Percentiles rank a stretch among this genome's conserved stretches.
These are phyloP conservation scores for Philaenus spumarius DNA, from an alignment of 1,140 invertebrate genomes.

Conservation along the genomic window DNA sequence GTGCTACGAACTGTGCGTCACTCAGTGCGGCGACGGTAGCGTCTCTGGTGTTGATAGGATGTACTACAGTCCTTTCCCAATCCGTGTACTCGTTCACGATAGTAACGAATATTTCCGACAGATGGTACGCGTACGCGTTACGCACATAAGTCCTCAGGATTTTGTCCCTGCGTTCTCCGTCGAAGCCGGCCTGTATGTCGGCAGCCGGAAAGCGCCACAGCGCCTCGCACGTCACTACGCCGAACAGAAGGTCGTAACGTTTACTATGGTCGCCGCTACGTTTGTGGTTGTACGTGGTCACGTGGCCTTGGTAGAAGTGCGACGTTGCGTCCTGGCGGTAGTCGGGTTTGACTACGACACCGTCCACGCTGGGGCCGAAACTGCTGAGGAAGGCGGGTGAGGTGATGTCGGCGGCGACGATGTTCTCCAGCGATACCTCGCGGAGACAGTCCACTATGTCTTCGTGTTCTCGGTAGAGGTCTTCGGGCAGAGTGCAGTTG, in stretches of 20 bases:
- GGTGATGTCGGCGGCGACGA: slow-evolving; percentile 69
- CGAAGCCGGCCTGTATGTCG: slow-evolving; percentile 49
- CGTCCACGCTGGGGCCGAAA: slow-evolving; percentile 76
- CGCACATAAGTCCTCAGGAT: slow-evolving; percentile 78
- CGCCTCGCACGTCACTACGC: slow-evolving; percentile 30
- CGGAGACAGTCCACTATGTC: slow-evolving; percentile 70
- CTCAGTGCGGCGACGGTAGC: slow-evolving; percentile 85
- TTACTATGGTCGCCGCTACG: slow-evolving; percentile 24
- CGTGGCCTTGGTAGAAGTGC: slow-evolving; percentile 3
- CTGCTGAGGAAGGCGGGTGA: slow-evolving; percentile 74
- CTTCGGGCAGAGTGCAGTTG: slow-evolving; percentile 76
- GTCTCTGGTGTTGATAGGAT: slow-evolving; percentile 86
- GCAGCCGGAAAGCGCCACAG: slow-evolving; percentile 21
- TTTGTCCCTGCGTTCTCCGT: slow-evolving; percentile 44
- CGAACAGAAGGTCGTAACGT: slow-evolving; percentile 39
- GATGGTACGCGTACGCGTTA: slow-evolving; percentile 88
- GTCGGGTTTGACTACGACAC: slow-evolving; percentile 71
- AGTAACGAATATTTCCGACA: slow-evolving; percentile 95
- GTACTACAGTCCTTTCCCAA: slow-evolving; percentile 86
- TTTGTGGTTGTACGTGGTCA: slow-evolving; percentile 29
- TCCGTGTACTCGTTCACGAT: slow-evolving; percentile 94
- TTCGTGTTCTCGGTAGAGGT: slow-evolving; percentile 68
- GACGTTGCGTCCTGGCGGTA: background rate
- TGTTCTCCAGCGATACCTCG: slow-evolving; percentile 62
- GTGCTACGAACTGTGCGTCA: slow-evolving; percentile 84